Base-by-base conservation (phyloP, 2,797 vertebrate species). In the Chloroceryle amazona region DNA sequence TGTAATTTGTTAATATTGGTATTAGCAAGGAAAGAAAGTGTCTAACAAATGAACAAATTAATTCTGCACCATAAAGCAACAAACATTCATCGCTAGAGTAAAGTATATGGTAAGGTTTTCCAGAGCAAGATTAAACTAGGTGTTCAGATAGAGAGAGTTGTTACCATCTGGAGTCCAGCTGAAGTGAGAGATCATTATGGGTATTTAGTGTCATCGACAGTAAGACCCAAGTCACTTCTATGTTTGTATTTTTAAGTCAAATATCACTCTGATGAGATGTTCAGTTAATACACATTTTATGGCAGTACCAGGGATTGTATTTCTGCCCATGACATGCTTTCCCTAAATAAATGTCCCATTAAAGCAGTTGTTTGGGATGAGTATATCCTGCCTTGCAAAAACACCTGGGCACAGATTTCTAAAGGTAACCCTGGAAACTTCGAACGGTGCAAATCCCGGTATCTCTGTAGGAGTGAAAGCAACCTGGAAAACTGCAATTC, bases 211-310 rank as follows among this genome's bases (percentile, higher is more conserved):
- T 68, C 89, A 91, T 15, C 49, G 47, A 70, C 12, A 55, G 20
- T 35, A 80, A 94, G 94, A 78, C 82, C 46, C 54, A 83, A 91
- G n/a, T 47, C 49, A 79, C 47, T 91, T 79, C 65, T 74, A 10
- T 67, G 58, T 83, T 90, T 75, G 70, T 78, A 78, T 91, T 94
- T 93, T 88, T 84, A 93, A 93, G 83, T 49, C 57, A 91, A 74
- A 54, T 86, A 88, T 75, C 82, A 78, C 33, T 75, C 61, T 78
- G 81, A 86, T 86, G 82, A 95, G 88, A 78, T 42, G 63, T 29
- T 78, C 28, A 72, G 81, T 90, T 73, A 85, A 82, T 85, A 81
- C 11, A 73, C 46, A 62, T 81, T 94, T 92, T 60, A 73, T 80
- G 60, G 87, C 63, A 71, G 33, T 82, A 90, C 61, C 81, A 86